Evolutionary conservation across 2,888 invertebrate genomes (phyloP), one percentile per base, ranked within the genome.

Genomic region (Leistus spinibarbis): DNA sequence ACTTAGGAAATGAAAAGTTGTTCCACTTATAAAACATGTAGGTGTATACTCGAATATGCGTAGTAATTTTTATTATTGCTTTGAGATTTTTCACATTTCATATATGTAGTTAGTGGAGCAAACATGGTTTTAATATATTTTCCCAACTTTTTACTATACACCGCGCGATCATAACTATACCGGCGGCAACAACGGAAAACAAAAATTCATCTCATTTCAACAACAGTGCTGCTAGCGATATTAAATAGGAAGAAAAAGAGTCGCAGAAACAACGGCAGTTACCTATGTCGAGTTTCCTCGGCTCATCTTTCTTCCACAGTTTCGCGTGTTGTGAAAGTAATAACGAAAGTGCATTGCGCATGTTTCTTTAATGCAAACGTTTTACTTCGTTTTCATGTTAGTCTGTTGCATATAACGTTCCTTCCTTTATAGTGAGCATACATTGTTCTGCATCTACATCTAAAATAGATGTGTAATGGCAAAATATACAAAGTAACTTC

Each of bases 321-420:
- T 20, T 60, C 13, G 40, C 60, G 22, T 60, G 22, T 60, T 22
- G 54, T 22, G 71, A 64, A 71, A 71, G 64, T 71, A 71, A 71
- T 71, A 71, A 71, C 71, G 71, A 71, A 71, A 71, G 71, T 70
- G 62, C 69, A 70, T 27, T 60, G 53, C 13, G 27, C 60, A 40
- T 40, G 40, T 40, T 40, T 40, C 40, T 40, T 40, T 40, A 40
- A 40, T 40, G 40, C 40, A 40, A 40, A 40, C 40, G 40, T 40
- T 40, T 40, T 40, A 40, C 40, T 40, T 40, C 40, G 40, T 13
- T 40, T 40, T 40, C 40, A 13, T 40, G 40, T 40, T 40, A 7
- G 40, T 40, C 40, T 13, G 40, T 40, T 40, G 40, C 5, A 40
- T 13, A 40, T 13, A 5, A 40, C 40, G 40, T 40, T 40, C 7